phyloP scores from a whole-genome alignment of 2,797 vertebrate genomes.

The Hydrolagus colliei region DNA sequence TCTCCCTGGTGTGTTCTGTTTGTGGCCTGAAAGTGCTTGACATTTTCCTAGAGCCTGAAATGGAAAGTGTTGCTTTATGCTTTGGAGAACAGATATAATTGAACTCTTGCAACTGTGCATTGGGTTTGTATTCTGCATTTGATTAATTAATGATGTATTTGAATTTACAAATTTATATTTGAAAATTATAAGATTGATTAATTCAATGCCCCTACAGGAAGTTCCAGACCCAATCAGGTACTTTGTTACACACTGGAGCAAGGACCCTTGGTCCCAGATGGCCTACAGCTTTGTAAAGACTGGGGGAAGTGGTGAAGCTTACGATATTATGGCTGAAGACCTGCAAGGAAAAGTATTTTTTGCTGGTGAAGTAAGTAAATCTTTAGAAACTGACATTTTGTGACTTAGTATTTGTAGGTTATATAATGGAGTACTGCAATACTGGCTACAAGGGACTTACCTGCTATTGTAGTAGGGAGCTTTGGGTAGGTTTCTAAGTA shows the following conservation, averaged over 20 bases:
- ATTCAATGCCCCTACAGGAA: conserved; percentile 56
- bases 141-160: not conserved
- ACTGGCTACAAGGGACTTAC: too few species aligned
- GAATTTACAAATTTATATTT: not conserved
- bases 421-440: too few species aligned
- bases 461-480: too few species aligned
- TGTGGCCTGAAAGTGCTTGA: too few species aligned
- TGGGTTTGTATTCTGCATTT: not conserved
- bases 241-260: conserved; percentile 85
- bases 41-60: too few species aligned
- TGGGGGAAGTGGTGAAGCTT: conserved; percentile 88
- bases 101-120: too few species aligned
- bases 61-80: too few species aligned
- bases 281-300: conserved; percentile 94
- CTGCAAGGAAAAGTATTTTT: conserved; percentile 88
- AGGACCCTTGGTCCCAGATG: conserved; percentile 90
- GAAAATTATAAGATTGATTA: too few species aligned
- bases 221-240: conserved; percentile 82
- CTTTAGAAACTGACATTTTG: not conserved
- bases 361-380: conserved; percentile 78
- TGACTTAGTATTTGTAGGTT: too few species aligned
- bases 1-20: too few species aligned
- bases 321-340: conserved; percentile 89
- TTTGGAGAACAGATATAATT: too few species aligned
- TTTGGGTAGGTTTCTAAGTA: too few species aligned